Base-by-base conservation (phyloP, 2,797 vertebrate genomes). In the Pampus argenteus region DNA sequence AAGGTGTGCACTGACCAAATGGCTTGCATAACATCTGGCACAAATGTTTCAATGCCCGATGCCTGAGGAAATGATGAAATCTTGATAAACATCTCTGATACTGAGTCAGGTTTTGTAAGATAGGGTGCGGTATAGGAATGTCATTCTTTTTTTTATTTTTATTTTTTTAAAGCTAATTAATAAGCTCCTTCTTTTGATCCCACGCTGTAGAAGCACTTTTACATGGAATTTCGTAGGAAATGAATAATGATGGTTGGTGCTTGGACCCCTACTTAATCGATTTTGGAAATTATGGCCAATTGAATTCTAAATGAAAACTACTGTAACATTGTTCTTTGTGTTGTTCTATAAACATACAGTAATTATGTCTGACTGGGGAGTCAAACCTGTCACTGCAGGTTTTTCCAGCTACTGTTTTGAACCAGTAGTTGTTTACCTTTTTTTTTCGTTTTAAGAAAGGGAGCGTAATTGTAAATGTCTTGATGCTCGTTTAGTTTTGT, bases 371-470 rank as follows among this genome's bases (percentile, higher is more conserved):
- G 11, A 48, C n/a, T 9, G 36, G 70, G 68, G n/a, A 71, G 74
- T 78, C 64, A 31, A 77, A 79, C 83, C 76, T 66, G 84, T 62
- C 29, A 9, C 31, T 55, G 29, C 84, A 63, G 77, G 80, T 85
- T 85, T 79, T 64, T 78, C 79, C 55, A 28, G 82, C 66, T 63
- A 29, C 78, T 50, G 62, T 61, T 82, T 57, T 65, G 25, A 77
- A 48, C 56, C 9, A 4, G 42, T 36, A 63, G 61, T 57, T 69
- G 67, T 84, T 87, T 71, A 66, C 38, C 50, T 28, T 22, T 40
- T 74, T 42, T 52, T 34, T 70, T 26, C 5, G 2, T 26, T 31
- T 31, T 17, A 48, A 38, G 9, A 38, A 38, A 38, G 11, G 14
- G 11, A 38, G 15, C 14, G 36, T 38, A 15, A 40, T 34, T 34